Conservation (phyloP, 2,113 vertebrate species). For the Toxotes jaculatrix region DNA sequence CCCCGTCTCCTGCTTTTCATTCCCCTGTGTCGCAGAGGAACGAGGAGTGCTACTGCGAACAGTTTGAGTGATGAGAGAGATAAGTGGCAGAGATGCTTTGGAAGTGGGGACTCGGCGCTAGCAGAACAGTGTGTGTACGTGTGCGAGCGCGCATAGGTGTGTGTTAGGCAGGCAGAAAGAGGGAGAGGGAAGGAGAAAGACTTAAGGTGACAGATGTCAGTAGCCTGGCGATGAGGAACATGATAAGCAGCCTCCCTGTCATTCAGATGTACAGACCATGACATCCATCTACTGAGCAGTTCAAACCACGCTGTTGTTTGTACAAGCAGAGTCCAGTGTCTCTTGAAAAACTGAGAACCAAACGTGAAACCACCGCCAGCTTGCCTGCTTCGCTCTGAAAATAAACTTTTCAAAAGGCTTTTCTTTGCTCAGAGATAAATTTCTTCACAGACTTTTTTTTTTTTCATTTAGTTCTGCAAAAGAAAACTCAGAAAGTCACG, state of each 20-base stretch:
- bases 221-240: conserved; percentile 67
- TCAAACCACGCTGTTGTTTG: conserved; percentile 42
- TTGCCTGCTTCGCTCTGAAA: conserved; percentile 6
- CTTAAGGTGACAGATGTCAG: conserved; percentile 79
- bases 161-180: conserved; percentile 25
- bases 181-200: conserved; percentile 46
- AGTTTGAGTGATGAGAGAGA: conserved; percentile 81
- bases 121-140: conserved; percentile 54
- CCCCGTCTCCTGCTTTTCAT: conserved; percentile 56
- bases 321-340: conserved; percentile 45
- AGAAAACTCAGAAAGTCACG: conserved; percentile 29
- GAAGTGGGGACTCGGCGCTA: conserved; percentile 65
- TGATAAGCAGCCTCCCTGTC: conserved; percentile 73
- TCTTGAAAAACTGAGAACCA: conserved; percentile 3
- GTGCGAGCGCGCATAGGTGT: conserved; percentile 31
- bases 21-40: conserved; percentile 49
- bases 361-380: conserved; percentile 2
- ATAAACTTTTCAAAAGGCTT: conserved; percentile 44
- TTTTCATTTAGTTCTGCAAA: conserved; percentile 21
- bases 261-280: conserved; percentile 59
- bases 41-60: conserved; percentile 61
- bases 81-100: conserved; percentile 81
- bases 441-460: conserved; percentile 18
- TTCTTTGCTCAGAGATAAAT: conserved; percentile 8
- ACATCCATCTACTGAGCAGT: conserved; percentile 50